Conservation (phyloP, 2,113 vertebrate genomes). For the Setophaga coronata region DNA sequence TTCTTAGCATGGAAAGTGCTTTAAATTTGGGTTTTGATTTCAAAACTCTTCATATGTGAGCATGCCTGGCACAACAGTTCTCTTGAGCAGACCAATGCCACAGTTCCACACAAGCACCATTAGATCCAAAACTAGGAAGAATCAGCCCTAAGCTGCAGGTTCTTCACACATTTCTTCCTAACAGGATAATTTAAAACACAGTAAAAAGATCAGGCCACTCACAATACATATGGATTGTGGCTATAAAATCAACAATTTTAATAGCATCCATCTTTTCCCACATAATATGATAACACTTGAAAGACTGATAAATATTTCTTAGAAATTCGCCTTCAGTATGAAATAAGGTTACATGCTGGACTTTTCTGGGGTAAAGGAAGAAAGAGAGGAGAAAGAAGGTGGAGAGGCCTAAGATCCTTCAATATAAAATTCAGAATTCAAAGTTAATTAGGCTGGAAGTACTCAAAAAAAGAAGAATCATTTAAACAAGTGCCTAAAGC, state of each 20-base stretch:
- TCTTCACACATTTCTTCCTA: not conserved
- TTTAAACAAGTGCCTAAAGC: not conserved
- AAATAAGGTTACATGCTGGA: not conserved
- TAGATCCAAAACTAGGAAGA: not conserved
- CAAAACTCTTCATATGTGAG: rapidly evolving
- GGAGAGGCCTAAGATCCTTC: not conserved
- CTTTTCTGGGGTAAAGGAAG: not conserved
- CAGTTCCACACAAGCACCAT: not conserved
- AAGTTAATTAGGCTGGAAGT: not conserved
- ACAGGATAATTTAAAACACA: not conserved
- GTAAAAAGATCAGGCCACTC: not conserved
- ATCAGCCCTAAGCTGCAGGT: not conserved
- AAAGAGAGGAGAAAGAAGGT: not conserved
- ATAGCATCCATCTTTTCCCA: not conserved
- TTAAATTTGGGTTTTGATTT: not conserved
- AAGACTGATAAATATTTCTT: not conserved
- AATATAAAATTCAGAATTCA: not conserved
- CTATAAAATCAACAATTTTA: not conserved
- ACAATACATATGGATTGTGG: not conserved
- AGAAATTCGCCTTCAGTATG: not conserved
- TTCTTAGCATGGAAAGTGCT: not conserved
- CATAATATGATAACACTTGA: not conserved
- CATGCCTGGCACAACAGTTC: not conserved
- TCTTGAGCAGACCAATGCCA: not conserved
- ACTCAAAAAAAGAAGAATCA: not conserved